Evolutionary conservation across 2,113 vertebrate species (phyloP).

Genomic region (Jaculus jaculus): DNA sequence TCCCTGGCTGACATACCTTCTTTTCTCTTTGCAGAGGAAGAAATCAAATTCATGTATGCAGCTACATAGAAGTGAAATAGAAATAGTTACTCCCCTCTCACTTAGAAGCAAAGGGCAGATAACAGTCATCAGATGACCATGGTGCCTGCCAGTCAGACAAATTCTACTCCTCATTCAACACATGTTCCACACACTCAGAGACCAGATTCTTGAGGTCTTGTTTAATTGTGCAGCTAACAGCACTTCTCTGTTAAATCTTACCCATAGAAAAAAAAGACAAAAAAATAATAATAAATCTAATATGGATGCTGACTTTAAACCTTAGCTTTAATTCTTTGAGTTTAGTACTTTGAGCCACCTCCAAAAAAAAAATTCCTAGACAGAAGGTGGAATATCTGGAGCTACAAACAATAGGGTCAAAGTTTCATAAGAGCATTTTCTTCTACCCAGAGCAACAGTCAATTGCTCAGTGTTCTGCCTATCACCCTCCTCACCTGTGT

Average conservation of each 20-base stretch:
- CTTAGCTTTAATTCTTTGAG: background rate
- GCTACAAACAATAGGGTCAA: background rate
- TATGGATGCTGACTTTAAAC: background rate
- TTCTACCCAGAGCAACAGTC: conserved; percentile 24
- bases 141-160: background rate
- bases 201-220: background rate
- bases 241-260: conserved; percentile 12
- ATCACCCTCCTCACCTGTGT: background rate
- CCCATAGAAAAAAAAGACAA: background rate
- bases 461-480: background rate
- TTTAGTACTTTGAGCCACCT: background rate
- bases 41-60: conserved; percentile 5
- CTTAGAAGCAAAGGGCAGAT: background rate
- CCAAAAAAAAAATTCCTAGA: background rate
- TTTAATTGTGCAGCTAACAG: background rate
- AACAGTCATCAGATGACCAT: background rate
- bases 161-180: background rate
- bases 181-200: background rate
- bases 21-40: background rate
- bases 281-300: background rate
- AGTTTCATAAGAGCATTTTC: conserved; percentile 21
- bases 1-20: background rate
- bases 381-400: background rate
- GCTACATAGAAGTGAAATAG: background rate
- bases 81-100: background rate